A percentile compares a stretch with the other conserved stretches of the same genome.
Conservation (phyloP, 2,888 invertebrate species). For the Campaea margaritaria region DNA sequence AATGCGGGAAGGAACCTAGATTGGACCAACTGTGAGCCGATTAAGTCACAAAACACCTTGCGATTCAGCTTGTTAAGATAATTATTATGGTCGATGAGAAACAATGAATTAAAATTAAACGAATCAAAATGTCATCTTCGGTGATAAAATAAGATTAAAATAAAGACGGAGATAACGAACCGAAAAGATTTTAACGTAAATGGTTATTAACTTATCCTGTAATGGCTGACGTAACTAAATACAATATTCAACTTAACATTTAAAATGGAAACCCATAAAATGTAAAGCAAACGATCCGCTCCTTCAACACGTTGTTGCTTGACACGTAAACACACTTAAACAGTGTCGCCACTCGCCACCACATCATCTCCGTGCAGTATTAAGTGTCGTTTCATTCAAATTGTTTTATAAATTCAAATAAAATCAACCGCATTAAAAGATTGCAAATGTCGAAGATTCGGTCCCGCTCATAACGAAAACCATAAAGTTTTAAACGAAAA, state of each 20-base stretch:
- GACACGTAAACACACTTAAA: constrained; percentile 69
- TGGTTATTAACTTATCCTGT: constrained; percentile 24
- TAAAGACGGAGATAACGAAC: constrained; percentile 7
- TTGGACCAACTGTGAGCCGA: constrained; percentile 67
- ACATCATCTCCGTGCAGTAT: constrained; percentile 59
- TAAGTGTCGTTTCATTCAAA: constrained; percentile 55
- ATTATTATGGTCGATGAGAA: constrained; percentile 58
- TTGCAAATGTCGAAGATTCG: constrained; percentile 12
- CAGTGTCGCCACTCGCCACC: constrained; percentile 52
- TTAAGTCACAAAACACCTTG: constrained; percentile 76
- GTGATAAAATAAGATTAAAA: constrained; percentile 2
- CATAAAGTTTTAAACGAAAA: constrained; percentile 22
- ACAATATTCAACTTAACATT: constrained; percentile 34
- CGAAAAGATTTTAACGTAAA: constrained; percentile 16
- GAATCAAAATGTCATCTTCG: constrained; percentile 5
- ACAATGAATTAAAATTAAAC: constrained; percentile 42
- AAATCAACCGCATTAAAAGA: constrained; percentile 18
- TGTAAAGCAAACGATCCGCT: constrained; percentile 49
- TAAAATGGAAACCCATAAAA: constrained; percentile 38
- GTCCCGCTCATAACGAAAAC: constrained; percentile 7
- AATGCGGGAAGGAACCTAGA: constrained; percentile 73
- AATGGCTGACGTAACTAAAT: constrained; percentile 33
- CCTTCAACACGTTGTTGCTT: constrained; percentile 52
- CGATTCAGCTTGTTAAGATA: constrained; percentile 57
- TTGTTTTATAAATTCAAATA: constrained; percentile 47